Percentiles rank a stretch among this genome's conserved stretches.
Conservation (phyloP, 2,888 invertebrate species). For the Stegophylla sp. region DNA sequence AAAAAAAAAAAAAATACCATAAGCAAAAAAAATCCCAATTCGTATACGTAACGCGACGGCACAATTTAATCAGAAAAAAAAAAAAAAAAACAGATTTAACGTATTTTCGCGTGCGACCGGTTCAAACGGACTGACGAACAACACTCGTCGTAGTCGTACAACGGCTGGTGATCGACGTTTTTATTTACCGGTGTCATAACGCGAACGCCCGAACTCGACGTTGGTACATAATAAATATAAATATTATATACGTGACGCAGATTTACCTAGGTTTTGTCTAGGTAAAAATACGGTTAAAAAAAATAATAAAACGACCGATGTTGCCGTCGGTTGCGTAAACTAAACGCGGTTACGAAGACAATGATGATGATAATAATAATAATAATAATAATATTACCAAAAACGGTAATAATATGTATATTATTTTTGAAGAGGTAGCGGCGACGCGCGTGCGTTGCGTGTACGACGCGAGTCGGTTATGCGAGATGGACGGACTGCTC, state of each 20-base stretch:
- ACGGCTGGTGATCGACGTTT: no score
- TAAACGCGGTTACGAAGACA: background rate
- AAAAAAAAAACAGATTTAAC: background rate
- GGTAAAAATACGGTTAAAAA: no score
- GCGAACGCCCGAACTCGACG: background rate
- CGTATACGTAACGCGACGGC: background rate
- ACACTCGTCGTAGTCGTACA: no score
- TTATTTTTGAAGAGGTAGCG: no score
- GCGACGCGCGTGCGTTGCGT: background rate
- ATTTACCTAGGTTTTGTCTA: no score
- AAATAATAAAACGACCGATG: no score
- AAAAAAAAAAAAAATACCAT: background rate
- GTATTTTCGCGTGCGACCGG: no score
- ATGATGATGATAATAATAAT: background rate
- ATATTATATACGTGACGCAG: no score
- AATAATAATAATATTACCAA: background rate
- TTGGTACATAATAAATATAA: background rate
- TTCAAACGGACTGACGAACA: no score
- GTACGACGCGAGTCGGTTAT: slow-evolving; percentile 50
- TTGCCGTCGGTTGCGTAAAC: no score
- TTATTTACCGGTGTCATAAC: background rate
- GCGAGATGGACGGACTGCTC: slow-evolving; percentile 38
- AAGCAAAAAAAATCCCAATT: background rate
- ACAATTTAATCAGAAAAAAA: background rate
- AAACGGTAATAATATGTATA: background rate